Conservation (phyloP, 2,888 invertebrate species). For the Harpalus rufipes region DNA sequence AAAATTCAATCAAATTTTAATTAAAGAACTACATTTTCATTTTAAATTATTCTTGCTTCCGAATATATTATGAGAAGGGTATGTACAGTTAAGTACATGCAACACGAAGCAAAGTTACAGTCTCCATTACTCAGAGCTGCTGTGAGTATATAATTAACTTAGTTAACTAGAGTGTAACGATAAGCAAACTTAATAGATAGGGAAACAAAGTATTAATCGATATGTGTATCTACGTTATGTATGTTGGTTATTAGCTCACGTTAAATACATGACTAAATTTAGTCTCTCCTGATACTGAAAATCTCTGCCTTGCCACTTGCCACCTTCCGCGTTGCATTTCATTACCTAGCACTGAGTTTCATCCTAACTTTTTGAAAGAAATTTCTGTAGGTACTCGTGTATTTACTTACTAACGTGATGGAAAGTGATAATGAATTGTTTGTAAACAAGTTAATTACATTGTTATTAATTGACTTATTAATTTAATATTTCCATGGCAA, state of each 20-base stretch:
- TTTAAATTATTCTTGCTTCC: too few relatives aligned
- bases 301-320: neutral
- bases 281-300: neutral
- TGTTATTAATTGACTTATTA: too few relatives aligned
- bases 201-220: slow-evolving; percentile 51
- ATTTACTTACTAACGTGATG: too few relatives aligned
- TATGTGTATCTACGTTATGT: slow-evolving; percentile 30
- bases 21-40: too few relatives aligned
- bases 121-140: slow-evolving; percentile 41
- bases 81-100: slow-evolving; percentile 15
- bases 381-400: too few relatives aligned
- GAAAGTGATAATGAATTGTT: too few relatives aligned
- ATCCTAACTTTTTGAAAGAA: too few relatives aligned
- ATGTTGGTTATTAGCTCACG: slow-evolving; percentile 18
- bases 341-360: too few relatives aligned
- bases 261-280: slow-evolving; percentile 1
- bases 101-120: slow-evolving; percentile 22
- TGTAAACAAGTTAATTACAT: too few relatives aligned
- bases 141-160: slow-evolving; percentile 51
- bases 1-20: too few relatives aligned
- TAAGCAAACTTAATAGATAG: slow-evolving; percentile 61
- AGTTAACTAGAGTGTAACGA: slow-evolving; percentile 57
- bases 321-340: neutral
- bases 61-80: slow-evolving; percentile 14
- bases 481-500: too few relatives aligned